These are phyloP conservation scores for Caligus rogercresseyi DNA, from an alignment of 1,140 invertebrate species.

Conservation along the genomic window DNA sequence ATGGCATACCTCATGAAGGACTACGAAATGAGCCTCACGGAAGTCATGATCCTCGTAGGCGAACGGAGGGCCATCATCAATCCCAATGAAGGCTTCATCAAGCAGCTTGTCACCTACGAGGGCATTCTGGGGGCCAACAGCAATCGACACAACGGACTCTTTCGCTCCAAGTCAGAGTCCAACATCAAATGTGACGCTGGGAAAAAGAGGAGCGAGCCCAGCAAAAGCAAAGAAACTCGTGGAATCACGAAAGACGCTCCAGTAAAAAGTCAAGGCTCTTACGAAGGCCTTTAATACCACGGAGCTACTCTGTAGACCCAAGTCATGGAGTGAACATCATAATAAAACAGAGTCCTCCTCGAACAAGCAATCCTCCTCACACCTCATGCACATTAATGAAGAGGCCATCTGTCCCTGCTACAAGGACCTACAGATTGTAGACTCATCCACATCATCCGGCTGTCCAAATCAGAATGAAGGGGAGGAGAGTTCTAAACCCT, in stretches of 20 bases:
- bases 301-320: background rate
- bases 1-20: slow-evolving; percentile 97
- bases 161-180: slow-evolving; percentile 73
- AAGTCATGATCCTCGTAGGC: slow-evolving; percentile 74
- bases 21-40: slow-evolving; percentile 74
- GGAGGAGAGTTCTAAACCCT: no score
- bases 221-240: background rate
- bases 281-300: background rate
- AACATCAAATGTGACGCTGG: slow-evolving; percentile 41
- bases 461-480: no score
- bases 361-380: no score
- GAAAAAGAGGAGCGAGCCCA: slow-evolving; percentile 25
- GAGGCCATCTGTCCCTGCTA: background rate
- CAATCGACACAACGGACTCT: slow-evolving; percentile 71
- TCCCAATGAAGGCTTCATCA: slow-evolving; percentile 81
- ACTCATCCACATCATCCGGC: background rate
- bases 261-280: background rate
- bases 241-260: background rate
- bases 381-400: background rate
- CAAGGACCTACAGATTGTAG: background rate
- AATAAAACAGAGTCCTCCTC: no score
- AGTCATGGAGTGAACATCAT: background rate
- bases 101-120: slow-evolving; percentile 86
- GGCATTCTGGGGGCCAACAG: slow-evolving; percentile 89
- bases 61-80: slow-evolving; percentile 77